Base-by-base conservation (phyloP, 2,888 invertebrate genomes). In the Eupithecia insigniata region DNA sequence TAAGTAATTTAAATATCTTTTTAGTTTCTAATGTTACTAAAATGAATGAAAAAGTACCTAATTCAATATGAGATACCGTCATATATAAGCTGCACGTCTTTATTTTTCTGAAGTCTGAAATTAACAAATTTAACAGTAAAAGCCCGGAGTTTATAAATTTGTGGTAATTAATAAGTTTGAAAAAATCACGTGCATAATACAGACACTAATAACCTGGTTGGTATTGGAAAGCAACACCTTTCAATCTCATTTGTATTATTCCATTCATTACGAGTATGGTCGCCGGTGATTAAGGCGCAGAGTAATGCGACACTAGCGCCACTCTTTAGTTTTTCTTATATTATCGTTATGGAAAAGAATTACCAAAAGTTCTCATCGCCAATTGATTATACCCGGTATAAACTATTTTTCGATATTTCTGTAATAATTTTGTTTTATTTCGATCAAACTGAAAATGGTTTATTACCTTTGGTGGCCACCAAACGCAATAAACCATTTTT, bases 1-100 rank as follows among this genome's bases (percentile, higher is more conserved):
- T 95, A 82, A 94, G 95, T 85, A 10, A 32, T 12, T 22, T 3
- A 34, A 55, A 55, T 55, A 22, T 30, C n/a, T 67, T 28, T 51
- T 67, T 60, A 7, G 6, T 32, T 32, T 30, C 0, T 2, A 18
- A 30, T 32, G 8, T 32, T 8, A 32, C 32, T n/a, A 46, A 60
- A 60, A 55, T 26, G 1, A 18, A 18, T 18, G 30, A 18, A 18
- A n/a, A 58, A 28, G 1, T 7, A 58, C 6, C 5, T 58, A 16
- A 7, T 16, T 58, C 28, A 26, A 28, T 12, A n/a, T 12, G 26
- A 58, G 43, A 18, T 43, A 1, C 43, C 4, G 7, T 43, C 18
- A 16, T 14, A 26, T 5, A 0, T 26, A 55, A 51, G 12, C 36
- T 36, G 22, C n/a, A 51, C 18, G 18, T 43, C 2, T n/a, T n/a